Base-by-base conservation (phyloP, 1,140 invertebrate species). In the Conopomorpha cramerella region DNA sequence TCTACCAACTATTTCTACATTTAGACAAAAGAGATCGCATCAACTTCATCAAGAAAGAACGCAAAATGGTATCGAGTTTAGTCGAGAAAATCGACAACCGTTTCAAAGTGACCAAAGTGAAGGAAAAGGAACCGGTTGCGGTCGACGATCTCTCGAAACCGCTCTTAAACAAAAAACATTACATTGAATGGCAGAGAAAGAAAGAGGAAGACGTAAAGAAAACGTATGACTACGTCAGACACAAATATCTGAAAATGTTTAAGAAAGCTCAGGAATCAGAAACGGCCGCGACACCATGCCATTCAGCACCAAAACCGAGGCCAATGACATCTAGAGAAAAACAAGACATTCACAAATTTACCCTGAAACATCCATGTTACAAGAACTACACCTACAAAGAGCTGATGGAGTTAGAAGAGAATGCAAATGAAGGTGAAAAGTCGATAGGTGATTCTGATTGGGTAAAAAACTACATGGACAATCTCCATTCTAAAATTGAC, bases 1-100 rank as follows among this genome's bases (percentile, higher is more conserved):
- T 84, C 48, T 84, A 84, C 56, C 76, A 83, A 55, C 46, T 85
- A 8, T 85, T 82, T 49, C 54, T 85, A 11, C 64, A 67, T 40
- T 58, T 86, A n/a, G 79, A 84, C 31, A 78, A 77, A 43, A 81
- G 77, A 46, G 79, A 83, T 53, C 57, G 67, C 11, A 55, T 77
- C 25, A 58, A 82, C 39, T 82, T 81, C 42, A 77, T 82, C 16
- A 79, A 78, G 34, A 45, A 64, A 25, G 73, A 81, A 37, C 64
- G 66, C 39, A 68, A 80, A 45, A 59, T 60, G 61, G 45, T 68
- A 38, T 61, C 77, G 29, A 36, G 46, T 38, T 46, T 72, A 49
- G 38, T 71, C 40, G 25, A 63, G 16, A 54, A 81, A 59, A 38
- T 68, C 30, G 39, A 63, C 38, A 54, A 74, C 49, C 49, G 62